phyloP scores from a whole-genome alignment of 2,888 invertebrate genomes.

The Toxonevra muliebris region DNA sequence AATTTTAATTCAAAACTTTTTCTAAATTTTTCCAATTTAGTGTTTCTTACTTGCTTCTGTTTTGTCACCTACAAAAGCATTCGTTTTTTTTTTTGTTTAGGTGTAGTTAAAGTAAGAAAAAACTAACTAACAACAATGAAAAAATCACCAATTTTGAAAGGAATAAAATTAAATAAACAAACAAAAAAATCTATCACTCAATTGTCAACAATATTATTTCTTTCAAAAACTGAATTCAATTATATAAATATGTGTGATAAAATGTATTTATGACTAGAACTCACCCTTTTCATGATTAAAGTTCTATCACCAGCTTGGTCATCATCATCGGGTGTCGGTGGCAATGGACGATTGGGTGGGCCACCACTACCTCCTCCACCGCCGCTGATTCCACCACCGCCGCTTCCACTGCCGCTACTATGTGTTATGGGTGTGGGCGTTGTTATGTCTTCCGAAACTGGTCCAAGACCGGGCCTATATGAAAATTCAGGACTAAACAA shows the following conservation, averaged over 20 bases:
- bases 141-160: conserved; percentile 39
- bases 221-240: background rate
- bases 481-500: conserved; percentile 80
- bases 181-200: background rate
- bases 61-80: background rate
- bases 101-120: conserved; percentile 9
- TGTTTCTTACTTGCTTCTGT: background rate
- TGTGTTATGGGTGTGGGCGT: conserved; percentile 55
- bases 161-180: background rate
- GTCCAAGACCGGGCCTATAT: conserved; percentile 79
- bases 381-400: conserved; percentile 72
- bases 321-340: conserved; percentile 94
- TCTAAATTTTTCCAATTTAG: background rate
- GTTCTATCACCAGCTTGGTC: conserved; percentile 85
- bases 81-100: conserved; percentile 22
- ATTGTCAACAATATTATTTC: background rate
- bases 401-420: conserved; percentile 62
- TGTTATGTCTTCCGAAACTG: conserved; percentile 69
- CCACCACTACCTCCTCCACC: conserved; percentile 68
- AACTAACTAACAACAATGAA: conserved; percentile 28
- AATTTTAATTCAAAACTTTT: conserved; percentile 9
- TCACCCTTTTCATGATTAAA: conserved; percentile 91
- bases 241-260: background rate
- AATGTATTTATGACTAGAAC: conserved; percentile 59
- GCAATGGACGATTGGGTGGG: conserved; percentile 91